Conservation (phyloP, 2,888 invertebrate genomes). For the Metallyticus violacea region DNA sequence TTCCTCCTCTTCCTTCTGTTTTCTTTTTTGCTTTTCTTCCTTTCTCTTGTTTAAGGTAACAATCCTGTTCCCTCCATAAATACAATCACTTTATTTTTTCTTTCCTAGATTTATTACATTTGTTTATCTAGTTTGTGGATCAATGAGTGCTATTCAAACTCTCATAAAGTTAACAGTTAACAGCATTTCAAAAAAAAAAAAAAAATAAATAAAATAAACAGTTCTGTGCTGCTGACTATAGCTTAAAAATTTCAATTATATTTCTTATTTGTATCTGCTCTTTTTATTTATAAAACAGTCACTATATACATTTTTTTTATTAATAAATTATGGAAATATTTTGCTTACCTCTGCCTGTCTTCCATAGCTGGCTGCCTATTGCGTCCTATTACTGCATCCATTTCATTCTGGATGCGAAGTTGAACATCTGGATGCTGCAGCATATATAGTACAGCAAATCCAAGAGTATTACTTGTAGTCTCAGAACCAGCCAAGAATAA, state of each 20-base stretch:
- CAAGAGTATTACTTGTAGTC: conserved; percentile 64
- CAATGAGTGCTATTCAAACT: too few relatives aligned
- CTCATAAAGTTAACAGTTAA: too few relatives aligned
- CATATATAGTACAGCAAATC: conserved; percentile 58
- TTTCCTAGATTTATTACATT: too few relatives aligned
- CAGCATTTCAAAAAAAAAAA: too few relatives aligned
- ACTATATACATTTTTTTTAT: not conserved
- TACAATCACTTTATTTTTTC: too few relatives aligned
- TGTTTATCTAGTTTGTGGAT: too few relatives aligned
- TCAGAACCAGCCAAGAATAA: conserved; percentile 68
- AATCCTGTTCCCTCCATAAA: too few relatives aligned
- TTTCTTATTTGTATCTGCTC: not conserved
- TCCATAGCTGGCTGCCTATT: conserved; percentile 23
- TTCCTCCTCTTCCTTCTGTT: too few relatives aligned
- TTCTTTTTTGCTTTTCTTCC: too few relatives aligned
- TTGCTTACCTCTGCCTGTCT: conserved; percentile 21
- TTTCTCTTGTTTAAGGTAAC: too few relatives aligned
- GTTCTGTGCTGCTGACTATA: not conserved
- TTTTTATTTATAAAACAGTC: not conserved
- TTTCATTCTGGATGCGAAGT: conserved; percentile 46
- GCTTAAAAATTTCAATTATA: not conserved
- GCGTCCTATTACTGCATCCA: conserved; percentile 27
- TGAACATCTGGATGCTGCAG: conserved; percentile 58
- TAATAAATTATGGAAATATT: not conserved
- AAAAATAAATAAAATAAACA: too few relatives aligned